Base-by-base conservation (phyloP, 2,113 vertebrate genomes). In the Eudyptes chrysolophus region DNA sequence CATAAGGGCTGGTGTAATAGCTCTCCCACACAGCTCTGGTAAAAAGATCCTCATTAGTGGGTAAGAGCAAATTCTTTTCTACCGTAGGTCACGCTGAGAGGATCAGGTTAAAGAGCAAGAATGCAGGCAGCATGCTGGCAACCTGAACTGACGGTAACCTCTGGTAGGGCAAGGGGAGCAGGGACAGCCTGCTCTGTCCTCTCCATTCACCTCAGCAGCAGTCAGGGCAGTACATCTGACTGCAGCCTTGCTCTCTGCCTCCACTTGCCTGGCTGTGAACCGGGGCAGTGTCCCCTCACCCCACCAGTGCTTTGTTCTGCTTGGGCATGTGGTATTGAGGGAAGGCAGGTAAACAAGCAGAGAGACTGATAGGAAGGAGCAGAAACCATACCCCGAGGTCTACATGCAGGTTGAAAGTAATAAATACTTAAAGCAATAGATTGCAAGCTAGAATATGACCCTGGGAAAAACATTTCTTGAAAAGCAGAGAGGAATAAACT, bases 81-180 rank as follows among this genome's bases (percentile, higher is more conserved):
- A 12, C 19, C 0, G 0, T 1, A 52, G 38, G 44, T 69, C n/a
- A 68, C 1, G 3, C 32, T 42, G 54, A 72, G 32, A 81, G 10
- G 16, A 51, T 46, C 21, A 48, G 26, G 57, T 68, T 65, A 29
- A 72, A 92, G 16, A 69, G 19, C 9, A 86, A 57, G 38, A 68
- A 68, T 14, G 15, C 6, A 52, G 46, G 16, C 0, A 2, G 21
- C 3, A 2, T 1, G 1, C 32, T 65, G 69, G 25, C 66, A 76
- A 21, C 16, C 46, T 80, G 80, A 86, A 68, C n/a, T 30, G 26
- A 40, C 0, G 1, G 18, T 14, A 89, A 49, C 36, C 26, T 54
- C 65, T 54, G 55, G 11, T 42, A 79, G n/a, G 29, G 8, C 16
- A 48, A 38, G 24, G 42, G 24, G 18, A n/a, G 24, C 25, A 64